Percentiles rank a stretch among this genome's conserved stretches.
Conservation (phyloP, 23 tunicate genomes). For the Trididemnum clinides region DNA sequence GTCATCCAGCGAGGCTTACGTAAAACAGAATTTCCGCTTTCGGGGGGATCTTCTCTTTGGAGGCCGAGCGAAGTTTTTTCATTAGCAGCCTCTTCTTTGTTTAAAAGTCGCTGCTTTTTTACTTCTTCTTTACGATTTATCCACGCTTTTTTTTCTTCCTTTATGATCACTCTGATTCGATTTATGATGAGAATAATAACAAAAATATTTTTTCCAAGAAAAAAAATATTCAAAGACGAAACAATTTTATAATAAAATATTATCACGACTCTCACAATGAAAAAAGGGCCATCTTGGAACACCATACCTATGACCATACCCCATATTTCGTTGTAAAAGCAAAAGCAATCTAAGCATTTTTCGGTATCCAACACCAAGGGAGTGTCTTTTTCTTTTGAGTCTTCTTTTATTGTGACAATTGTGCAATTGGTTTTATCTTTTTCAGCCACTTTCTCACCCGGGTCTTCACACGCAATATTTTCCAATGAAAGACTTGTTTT, state of each 20-base stretch:
- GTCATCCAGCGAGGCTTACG: too few species aligned
- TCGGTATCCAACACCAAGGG: background rate
- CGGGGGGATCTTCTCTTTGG: too few species aligned
- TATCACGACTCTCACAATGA: slow-evolving; percentile 26
- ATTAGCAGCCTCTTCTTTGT: background rate
- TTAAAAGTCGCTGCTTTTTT: background rate
- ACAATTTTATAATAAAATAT: slow-evolving; percentile 43
- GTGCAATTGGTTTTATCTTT: background rate
- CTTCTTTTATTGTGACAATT: background rate
- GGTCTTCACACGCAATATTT: background rate
- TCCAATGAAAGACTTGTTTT: background rate
- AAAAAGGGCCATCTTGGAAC: slow-evolving; percentile 47
- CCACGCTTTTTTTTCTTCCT: slow-evolving; percentile 15
- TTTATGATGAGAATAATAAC: slow-evolving; percentile 11
- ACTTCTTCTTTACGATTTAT: slow-evolving; percentile 26
- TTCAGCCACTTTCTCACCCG: background rate
- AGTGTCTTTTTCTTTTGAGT: background rate
- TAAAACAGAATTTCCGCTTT: too few species aligned
- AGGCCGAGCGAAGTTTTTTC: too few species aligned
- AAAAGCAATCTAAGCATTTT: background rate
- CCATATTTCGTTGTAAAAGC: slow-evolving; percentile 50
- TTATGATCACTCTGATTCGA: slow-evolving; percentile 30
- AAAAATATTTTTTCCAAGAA: slow-evolving; percentile 29
- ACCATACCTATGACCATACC: slow-evolving; percentile 21
- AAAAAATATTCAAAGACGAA: slow-evolving; percentile 35